Percentiles rank a stretch among this genome's conserved stretches.
These are phyloP conservation scores for Lepidonotus clava DNA, from an alignment of 2,888 invertebrate species.

Conservation along the genomic window DNA sequence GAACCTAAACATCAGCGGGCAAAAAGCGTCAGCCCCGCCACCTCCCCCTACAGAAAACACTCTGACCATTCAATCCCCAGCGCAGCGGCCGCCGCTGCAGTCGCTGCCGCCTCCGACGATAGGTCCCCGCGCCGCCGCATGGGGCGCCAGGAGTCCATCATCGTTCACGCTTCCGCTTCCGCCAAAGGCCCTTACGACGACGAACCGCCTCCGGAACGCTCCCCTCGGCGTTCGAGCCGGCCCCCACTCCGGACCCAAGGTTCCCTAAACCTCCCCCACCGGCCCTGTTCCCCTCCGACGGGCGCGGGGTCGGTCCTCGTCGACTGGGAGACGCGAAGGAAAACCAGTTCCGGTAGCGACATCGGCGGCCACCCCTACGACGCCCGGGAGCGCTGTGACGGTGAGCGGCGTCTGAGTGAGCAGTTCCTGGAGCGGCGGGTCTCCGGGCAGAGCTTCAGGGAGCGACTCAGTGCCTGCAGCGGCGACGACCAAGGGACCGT, in stretches of 20 bases:
- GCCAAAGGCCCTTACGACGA: background rate
- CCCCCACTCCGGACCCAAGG: background rate
- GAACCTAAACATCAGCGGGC: background rate
- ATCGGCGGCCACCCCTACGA: background rate
- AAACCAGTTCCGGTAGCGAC: background rate
- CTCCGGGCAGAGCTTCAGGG: background rate
- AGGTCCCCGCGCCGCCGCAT: background rate
- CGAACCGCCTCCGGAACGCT: background rate
- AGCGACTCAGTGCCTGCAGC: background rate
- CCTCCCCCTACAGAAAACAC: background rate
- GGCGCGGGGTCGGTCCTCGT: slow-evolving; percentile 34
- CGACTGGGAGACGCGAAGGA: slow-evolving; percentile 5
- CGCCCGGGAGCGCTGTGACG: background rate
- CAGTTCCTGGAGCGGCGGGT: background rate
- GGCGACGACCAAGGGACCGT: background rate
- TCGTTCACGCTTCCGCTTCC: background rate
- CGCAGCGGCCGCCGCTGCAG: too few relatives aligned
- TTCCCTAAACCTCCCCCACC: slow-evolving; percentile 18
- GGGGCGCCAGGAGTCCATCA: background rate
- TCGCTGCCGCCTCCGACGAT: background rate
- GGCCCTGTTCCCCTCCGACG: background rate
- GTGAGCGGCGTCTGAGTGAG: background rate
- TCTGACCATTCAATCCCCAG: background rate
- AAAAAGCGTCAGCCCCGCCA: background rate
- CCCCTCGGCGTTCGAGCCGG: background rate